Conservation (phyloP, 2,113 vertebrate genomes). For the Antechinus stuartii region DNA sequence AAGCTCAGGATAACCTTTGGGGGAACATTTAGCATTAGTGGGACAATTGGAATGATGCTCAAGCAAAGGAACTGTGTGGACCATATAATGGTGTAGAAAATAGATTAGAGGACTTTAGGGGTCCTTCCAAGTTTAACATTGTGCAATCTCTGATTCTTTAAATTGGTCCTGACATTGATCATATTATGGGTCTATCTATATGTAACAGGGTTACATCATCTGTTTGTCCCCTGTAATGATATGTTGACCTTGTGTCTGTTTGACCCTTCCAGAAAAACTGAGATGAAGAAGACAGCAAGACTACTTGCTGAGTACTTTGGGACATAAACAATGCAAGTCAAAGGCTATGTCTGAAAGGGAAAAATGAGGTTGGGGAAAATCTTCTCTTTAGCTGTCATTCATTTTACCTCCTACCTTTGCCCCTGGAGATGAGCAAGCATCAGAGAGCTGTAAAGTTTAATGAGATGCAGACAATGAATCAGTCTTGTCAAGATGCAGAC, state of each 20-base stretch:
- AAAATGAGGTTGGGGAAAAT: neutral
- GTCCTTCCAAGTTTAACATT: neutral
- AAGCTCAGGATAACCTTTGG: neutral
- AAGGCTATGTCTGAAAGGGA: neutral
- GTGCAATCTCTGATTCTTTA: neutral
- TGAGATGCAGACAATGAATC: neutral
- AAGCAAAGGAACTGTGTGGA: neutral
- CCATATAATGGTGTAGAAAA: neutral
- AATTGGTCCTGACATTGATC: neutral
- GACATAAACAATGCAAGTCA: neutral
- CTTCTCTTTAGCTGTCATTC: neutral
- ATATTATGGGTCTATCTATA: neutral
- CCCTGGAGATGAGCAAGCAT: neutral
- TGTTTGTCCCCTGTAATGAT: neutral
- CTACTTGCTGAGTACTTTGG: neutral
- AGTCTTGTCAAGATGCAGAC: neutral
- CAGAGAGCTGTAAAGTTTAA: neutral
- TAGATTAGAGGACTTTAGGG: rapidly evolving
- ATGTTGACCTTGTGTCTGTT: neutral
- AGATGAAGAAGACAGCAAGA: neutral
- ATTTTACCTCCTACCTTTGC: neutral
- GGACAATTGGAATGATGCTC: neutral
- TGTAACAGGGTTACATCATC: neutral
- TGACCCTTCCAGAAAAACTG: neutral
- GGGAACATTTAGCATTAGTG: neutral